Conservation (phyloP, 2,113 vertebrate genomes). For the Ursus arctos region DNA sequence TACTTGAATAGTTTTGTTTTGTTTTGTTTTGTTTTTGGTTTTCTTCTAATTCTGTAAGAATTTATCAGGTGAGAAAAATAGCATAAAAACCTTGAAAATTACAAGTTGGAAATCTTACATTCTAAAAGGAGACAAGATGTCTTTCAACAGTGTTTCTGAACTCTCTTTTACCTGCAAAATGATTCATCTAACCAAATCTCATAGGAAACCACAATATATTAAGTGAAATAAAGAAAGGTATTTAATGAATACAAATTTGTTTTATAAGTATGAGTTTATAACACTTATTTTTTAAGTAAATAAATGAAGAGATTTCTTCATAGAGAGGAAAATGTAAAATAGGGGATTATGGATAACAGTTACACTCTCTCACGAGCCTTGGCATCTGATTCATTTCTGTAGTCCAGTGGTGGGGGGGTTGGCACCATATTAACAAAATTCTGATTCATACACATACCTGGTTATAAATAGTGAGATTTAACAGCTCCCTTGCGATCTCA, state of each 20-base stretch:
- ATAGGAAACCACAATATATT: constrained; percentile 45
- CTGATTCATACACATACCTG: constrained; percentile 31
- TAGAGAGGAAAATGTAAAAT: constrained; percentile 54
- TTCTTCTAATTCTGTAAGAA: constrained; percentile 67
- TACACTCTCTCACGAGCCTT: background rate
- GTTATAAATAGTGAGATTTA: constrained; percentile 7
- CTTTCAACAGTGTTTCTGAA: background rate
- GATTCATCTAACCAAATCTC: constrained; percentile 58
- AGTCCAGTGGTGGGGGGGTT: background rate
- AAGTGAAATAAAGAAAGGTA: constrained; percentile 63
- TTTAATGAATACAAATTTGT: constrained; percentile 66
- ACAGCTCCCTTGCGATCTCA: constrained; percentile 27
- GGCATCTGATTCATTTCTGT: constrained; percentile 30
- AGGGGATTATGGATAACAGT: background rate
- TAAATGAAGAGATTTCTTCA: background rate
- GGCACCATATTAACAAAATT: constrained; percentile 60
- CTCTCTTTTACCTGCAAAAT: constrained; percentile 41
- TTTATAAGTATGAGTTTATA: constrained; percentile 46
- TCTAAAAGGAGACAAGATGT: constrained; percentile 47
- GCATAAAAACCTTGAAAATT: constrained; percentile 63
- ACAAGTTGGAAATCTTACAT: constrained; percentile 53
- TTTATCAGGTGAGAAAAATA: constrained; percentile 48
- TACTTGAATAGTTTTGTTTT: constrained; percentile 43
- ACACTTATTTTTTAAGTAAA: constrained; percentile 63
- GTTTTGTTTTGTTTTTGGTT: background rate